phyloP scores from a whole-genome alignment of 2,797 vertebrate species.

The Paedocypris micromegethes region DNA sequence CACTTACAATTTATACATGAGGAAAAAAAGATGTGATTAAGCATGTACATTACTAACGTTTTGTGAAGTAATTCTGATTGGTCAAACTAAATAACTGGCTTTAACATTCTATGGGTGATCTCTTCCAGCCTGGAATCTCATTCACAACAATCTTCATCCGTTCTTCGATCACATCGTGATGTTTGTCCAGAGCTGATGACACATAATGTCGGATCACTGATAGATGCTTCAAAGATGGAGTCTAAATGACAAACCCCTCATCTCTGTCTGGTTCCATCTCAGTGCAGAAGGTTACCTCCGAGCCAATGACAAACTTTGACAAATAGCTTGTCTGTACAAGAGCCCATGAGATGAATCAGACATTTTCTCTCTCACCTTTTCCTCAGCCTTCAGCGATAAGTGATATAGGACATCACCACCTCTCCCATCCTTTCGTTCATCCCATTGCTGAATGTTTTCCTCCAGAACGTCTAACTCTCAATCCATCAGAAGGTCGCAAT shows the following conservation, averaged over 20 bases:
- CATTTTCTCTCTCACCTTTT: slow-evolving; percentile 77
- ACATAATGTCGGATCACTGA: slow-evolving; percentile 68
- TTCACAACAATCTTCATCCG: slow-evolving; percentile 46
- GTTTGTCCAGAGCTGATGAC: slow-evolving; percentile 70
- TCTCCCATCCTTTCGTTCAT: slow-evolving; percentile 18
- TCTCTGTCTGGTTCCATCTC: slow-evolving; percentile 71
- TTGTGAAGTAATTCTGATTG: too few species aligned
- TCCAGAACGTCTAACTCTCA: slow-evolving; percentile 63
- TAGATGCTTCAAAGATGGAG: slow-evolving; percentile 75
- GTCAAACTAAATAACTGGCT: too few species aligned
- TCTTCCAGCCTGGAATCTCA: too few species aligned
- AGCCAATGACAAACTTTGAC: slow-evolving; percentile 78
- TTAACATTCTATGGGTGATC: too few species aligned
- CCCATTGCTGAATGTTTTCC: slow-evolving; percentile 42
- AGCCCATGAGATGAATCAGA: slow-evolving; percentile 71
- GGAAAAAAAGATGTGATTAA: too few species aligned
- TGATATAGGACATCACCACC: slow-evolving; percentile 69
- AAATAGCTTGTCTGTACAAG: slow-evolving; percentile 75
- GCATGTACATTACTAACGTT: too few species aligned
- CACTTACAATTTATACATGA: too few species aligned
- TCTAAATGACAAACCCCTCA: slow-evolving; percentile 65
- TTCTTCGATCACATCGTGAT: slow-evolving; percentile 66
- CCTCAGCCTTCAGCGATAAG: slow-evolving; percentile 69
- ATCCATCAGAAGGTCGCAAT: slow-evolving; percentile 68
- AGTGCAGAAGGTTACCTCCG: slow-evolving; percentile 70